Evolutionary conservation across 2,888 invertebrate species (phyloP), one percentile per base, ranked within the genome.

Genomic region (Cyaniris semiargus): DNA sequence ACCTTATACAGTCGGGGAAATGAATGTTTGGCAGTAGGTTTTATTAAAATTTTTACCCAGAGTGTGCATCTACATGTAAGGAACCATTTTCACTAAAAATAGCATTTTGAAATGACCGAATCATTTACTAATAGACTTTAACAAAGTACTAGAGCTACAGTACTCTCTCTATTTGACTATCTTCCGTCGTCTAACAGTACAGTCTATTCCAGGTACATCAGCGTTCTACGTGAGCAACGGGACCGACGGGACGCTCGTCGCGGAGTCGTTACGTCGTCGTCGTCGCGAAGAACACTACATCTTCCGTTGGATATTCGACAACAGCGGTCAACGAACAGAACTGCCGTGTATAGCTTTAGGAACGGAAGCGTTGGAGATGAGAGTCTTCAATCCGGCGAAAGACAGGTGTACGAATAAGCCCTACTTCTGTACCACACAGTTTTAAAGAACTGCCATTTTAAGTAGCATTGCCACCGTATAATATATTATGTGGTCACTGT

Each of bases 271-370:
- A 48, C 82, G 82, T 3, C 82, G 81, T 5, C 82, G 81, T 5
- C 82, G 81, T 4, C 81, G 82, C 53, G 81, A 83, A 5, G 83
- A 84, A 23, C 79, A 83, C 2, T 84, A 82, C 83, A 85, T 88
- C 77, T 80, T 80, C n/a, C 84, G 87, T 0, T 90, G 90, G 90
- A 87, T 81, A 2, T 88, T 88, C 80, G 85, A 88, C 83, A 89
- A 88, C 83, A 84, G 81, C 74, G 85, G 87, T 0, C 84, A 85
- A 38, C 78, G 80, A 13, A 80, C 80, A 23, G 76, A 79, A 48
- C 76, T 8, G 34, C 70, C 71, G 76, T 13, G 7, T 27, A 53
- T 18, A 44, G 58, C 13, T 18, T 66, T 21, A 18, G 44, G n/a
- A 5, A 66, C 74, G 15, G 80, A 81, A 23, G 48, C 74, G 38